Conservation (phyloP, 2,113 vertebrate genomes). For the Callopanchax toddi region DNA sequence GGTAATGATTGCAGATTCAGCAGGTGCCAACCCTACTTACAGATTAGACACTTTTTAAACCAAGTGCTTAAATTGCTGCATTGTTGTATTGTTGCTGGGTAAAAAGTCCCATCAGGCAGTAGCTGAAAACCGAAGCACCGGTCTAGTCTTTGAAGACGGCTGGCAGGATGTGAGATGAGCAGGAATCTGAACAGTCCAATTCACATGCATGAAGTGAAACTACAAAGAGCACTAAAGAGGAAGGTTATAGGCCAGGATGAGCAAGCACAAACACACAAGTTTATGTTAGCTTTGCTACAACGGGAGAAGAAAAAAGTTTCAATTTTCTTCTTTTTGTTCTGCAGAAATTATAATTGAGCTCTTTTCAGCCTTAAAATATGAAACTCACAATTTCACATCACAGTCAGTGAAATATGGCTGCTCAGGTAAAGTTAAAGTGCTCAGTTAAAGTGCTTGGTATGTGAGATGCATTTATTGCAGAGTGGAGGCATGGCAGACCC, state of each 20-base stretch:
- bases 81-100: not conserved
- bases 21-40: not conserved
- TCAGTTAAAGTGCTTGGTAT: not conserved
- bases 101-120: not conserved
- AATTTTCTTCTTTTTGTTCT: not conserved
- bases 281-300: not conserved
- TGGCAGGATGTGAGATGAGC: not conserved
- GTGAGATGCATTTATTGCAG: not conserved
- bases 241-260: no score
- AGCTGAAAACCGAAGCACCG: not conserved
- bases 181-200: not conserved
- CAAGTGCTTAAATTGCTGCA: not conserved
- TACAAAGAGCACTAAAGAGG: not conserved
- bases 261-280: constrained; percentile 1
- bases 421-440: not conserved
- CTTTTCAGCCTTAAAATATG: not conserved
- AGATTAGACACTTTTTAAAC: not conserved
- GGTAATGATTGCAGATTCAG: not conserved
- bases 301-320: not conserved
- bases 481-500: not conserved
- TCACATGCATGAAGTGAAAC: not conserved
- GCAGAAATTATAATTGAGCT: constrained; percentile 1
- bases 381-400: not conserved
- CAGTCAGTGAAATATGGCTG: not conserved
- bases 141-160: not conserved